Evolutionary conservation across 2,888 invertebrate species (phyloP).

Genomic region (Epistrophe eligans): DNA sequence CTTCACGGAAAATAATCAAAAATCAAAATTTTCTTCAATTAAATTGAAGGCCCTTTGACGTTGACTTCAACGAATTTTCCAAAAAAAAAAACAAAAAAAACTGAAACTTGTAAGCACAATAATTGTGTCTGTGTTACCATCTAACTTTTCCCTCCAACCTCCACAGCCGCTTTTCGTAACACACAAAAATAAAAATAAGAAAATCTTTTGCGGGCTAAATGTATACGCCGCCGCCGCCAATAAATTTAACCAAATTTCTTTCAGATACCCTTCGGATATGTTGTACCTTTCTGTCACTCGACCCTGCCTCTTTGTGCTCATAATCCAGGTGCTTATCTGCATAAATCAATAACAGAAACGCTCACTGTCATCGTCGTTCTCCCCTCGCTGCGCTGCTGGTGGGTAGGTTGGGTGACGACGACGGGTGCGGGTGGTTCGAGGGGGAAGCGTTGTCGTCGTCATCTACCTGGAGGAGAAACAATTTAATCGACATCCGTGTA

Average conservation of each 20-base stretch:
- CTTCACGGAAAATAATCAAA: conserved; percentile 45
- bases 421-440: background rate
- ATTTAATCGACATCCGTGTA: conserved; percentile 75
- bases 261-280: conserved; percentile 50
- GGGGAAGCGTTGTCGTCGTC: conserved; percentile 1
- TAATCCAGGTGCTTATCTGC: conserved; percentile 80
- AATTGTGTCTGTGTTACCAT: conserved; percentile 55
- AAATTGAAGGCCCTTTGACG: conserved; percentile 72
- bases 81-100: background rate
- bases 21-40: conserved; percentile 68
- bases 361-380: conserved; percentile 70
- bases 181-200: background rate
- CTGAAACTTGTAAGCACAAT: conserved; percentile 47
- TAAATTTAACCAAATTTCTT: conserved; percentile 74
- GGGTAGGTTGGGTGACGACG: background rate
- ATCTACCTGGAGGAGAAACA: conserved; percentile 68
- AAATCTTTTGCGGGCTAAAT: conserved; percentile 54
- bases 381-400: background rate
- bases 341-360: conserved; percentile 81
- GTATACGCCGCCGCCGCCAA: conserved; percentile 61
- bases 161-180: background rate
- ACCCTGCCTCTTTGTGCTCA: conserved; percentile 63
- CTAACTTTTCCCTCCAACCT: background rate
- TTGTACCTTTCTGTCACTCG: conserved; percentile 53
- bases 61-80: conserved; percentile 32